A percentile compares a stretch with the other conserved stretches of the same genome.
These are phyloP conservation scores for Lanistes nyassanus DNA, from an alignment of 1,140 invertebrate species.

Conservation along the genomic window DNA sequence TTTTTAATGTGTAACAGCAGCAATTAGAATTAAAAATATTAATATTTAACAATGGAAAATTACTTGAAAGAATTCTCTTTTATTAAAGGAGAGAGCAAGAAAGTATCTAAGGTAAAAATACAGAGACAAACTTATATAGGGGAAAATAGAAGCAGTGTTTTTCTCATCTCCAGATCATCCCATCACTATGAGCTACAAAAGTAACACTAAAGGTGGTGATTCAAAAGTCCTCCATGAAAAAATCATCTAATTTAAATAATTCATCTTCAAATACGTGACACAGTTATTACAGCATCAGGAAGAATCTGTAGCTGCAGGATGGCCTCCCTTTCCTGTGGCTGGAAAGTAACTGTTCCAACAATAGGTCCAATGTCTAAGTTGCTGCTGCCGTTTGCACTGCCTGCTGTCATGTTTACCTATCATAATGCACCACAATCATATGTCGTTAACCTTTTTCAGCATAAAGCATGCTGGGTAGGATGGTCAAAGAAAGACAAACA, in stretches of 20 bases:
- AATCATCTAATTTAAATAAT: not conserved
- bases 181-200: not conserved
- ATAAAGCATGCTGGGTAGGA: not conserved
- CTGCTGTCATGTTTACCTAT: slow-evolving; percentile 42
- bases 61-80: too few species aligned
- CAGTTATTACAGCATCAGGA: slow-evolving; percentile 48
- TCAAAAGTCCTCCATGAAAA: not conserved
- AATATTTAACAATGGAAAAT: too few species aligned
- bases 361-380: slow-evolving; percentile 47
- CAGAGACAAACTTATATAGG: too few species aligned
- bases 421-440: slow-evolving; percentile 2
- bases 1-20: too few species aligned
- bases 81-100: not conserved
- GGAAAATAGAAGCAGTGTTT: too few species aligned
- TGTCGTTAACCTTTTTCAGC: too few species aligned
- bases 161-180: too few species aligned
- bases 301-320: slow-evolving; percentile 46
- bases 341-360: slow-evolving; percentile 45
- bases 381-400: slow-evolving; percentile 29
- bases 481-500: not conserved
- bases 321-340: slow-evolving; percentile 32
- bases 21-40: too few species aligned
- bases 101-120: too few species aligned
- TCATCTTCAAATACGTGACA: too few species aligned
- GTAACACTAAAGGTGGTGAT: not conserved